Evolutionary conservation across 1,140 invertebrate species (phyloP).

Genomic region (Lysiphlebus fabarum): DNA sequence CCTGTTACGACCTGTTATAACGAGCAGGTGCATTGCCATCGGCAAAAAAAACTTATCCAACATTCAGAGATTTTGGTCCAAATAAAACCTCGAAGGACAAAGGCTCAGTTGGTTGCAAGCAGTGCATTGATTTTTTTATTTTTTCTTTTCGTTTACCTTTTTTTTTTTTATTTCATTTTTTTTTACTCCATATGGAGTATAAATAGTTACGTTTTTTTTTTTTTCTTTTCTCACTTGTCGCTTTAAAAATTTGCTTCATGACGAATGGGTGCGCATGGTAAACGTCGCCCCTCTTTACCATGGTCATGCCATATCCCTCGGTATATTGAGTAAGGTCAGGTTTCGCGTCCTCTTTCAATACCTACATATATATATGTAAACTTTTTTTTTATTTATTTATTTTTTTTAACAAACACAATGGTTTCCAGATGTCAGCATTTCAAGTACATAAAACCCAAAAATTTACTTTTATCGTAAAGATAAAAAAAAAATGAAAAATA

Average conservation of each 20-base stretch:
- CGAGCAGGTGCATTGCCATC: conserved; percentile 43
- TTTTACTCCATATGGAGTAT: background rate
- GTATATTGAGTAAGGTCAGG: conserved; percentile 20
- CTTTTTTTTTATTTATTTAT: conserved; percentile 1
- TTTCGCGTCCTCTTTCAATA: conserved; percentile 7
- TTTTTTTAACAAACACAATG: conserved; percentile 3
- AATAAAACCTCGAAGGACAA: background rate
- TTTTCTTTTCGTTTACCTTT: background rate
- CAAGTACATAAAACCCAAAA: background rate
- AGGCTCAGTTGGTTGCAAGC: background rate
- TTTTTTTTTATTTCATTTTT: background rate
- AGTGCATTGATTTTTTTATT: no score
- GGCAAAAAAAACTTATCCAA: conserved; percentile 1
- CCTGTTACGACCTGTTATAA: conserved; percentile 44
- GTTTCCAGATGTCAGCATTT: conserved; percentile 1
- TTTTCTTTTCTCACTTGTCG: conserved; percentile 8
- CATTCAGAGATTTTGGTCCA: background rate
- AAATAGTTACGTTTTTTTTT: background rate
- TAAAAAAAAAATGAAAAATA: no score
- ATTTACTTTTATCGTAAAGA: background rate
- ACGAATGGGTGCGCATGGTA: conserved; percentile 7
- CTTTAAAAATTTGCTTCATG: conserved; percentile 15
- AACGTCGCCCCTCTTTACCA: conserved; percentile 2
- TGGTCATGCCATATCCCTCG: conserved; percentile 11
- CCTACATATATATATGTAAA: conserved; percentile 9